Evolutionary conservation across 2,888 invertebrate species (phyloP).

Genomic region (Ypsolopha scabrella): DNA sequence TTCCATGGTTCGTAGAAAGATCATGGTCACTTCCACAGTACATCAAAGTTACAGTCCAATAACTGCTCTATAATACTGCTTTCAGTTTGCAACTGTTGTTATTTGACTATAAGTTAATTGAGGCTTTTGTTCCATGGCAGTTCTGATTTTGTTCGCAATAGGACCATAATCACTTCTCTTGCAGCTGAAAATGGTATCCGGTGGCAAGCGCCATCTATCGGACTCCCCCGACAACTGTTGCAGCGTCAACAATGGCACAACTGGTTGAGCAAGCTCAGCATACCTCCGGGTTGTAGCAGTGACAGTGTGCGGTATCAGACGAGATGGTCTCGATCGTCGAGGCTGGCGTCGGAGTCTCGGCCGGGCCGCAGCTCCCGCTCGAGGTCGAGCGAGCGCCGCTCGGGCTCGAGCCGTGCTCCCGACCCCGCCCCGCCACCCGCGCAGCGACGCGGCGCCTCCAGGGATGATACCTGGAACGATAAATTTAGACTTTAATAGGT

Average conservation of each 20-base stretch:
- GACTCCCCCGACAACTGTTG: background rate
- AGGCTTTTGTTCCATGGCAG: too few species aligned
- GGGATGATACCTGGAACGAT: slow-evolving; percentile 45
- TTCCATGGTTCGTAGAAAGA: too few species aligned
- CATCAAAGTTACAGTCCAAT: too few species aligned
- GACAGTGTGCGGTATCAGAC: slow-evolving; percentile 26
- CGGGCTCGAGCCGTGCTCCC: slow-evolving; percentile 48
- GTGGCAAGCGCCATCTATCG: too few species aligned
- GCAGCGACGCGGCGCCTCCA: slow-evolving; percentile 41
- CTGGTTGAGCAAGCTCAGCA: background rate
- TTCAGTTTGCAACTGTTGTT: too few species aligned
- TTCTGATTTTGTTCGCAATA: too few species aligned
- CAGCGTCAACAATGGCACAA: background rate
- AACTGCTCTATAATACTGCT: too few species aligned
- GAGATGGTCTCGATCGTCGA: slow-evolving; percentile 60
- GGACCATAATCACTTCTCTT: too few species aligned
- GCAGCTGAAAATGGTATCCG: too few species aligned
- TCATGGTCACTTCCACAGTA: too few species aligned
- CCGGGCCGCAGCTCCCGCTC: slow-evolving; percentile 59
- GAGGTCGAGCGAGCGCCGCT: slow-evolving; percentile 62
- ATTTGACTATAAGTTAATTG: too few species aligned
- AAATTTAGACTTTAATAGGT: background rate
- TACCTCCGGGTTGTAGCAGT: background rate
- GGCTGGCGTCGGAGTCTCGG: slow-evolving; percentile 54
- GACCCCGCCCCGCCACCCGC: slow-evolving; percentile 23